Evolutionary conservation across 1,140 invertebrate genomes (phyloP), one percentile per base, ranked within the genome.

Genomic region (Nilaparvata lugens): DNA sequence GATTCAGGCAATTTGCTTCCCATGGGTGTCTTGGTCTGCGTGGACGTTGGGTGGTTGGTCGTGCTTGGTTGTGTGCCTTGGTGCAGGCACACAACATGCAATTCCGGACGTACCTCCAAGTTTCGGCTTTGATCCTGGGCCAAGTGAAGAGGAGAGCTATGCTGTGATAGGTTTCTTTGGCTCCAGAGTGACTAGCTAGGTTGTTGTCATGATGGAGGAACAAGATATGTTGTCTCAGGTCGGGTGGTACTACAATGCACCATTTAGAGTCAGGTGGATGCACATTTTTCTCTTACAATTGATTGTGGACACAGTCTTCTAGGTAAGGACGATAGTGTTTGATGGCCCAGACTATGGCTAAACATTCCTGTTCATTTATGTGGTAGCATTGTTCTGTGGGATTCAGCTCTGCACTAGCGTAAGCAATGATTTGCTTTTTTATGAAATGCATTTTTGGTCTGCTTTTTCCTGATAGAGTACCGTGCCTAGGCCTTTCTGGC

Each of bases 311-410:
- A 5, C 7, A 11, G 51, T 67, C 69, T 51, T 72, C 67, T 31
- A 71, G 57, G 57, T 67, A 67, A 4, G 42, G 40, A n/a, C 65
- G 51, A 40, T 72, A 75, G 25, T 73, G 67, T 45, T 73, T 65
- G 0, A 78, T 65, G 2, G 70, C 71, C 65, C 67, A 71, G 1
- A 78, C 52, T 16, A 78, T 62, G 3, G 72, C 74, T n/a, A 60
- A 60, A 56, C 71, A 72, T 70, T 80, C 76, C 52, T 67, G 64
- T 66, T 81, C 76, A 1, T 59, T 59, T 5, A 5, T 48, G 4
- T 51, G 45, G 45, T 59, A 59, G 2, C 14, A 1, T 24, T 59
- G 18, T 24, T 59, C 7, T 1, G 42, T 52, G 2, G 6, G 4
- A 45, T 21, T 52, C 5, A 59, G 28, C 18, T 42, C 51, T 2